Evolutionary conservation across 2,113 vertebrate species (phyloP).

Genomic region (Protomyctophum bolini): DNA sequence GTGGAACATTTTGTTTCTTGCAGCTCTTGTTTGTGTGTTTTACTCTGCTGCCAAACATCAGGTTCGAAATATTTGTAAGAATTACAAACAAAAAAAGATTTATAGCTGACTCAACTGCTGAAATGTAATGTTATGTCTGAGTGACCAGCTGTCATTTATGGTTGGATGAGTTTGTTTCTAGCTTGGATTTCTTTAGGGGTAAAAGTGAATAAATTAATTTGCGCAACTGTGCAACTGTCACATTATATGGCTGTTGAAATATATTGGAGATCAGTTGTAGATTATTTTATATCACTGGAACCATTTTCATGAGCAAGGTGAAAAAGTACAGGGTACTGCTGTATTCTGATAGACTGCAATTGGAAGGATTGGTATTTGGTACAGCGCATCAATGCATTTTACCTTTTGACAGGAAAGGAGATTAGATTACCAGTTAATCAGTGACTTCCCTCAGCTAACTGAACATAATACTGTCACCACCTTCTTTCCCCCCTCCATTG

Average conservation of each 20-base stretch:
- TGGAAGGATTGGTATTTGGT: slow-evolving; percentile 1
- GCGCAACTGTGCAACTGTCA: slow-evolving; percentile 10
- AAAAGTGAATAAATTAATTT: slow-evolving; percentile 10
- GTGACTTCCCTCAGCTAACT: background rate
- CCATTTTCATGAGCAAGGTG: slow-evolving; percentile 16
- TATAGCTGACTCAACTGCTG: slow-evolving; percentile 3
- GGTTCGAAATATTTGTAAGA: slow-evolving; percentile 18
- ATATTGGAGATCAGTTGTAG: no score
- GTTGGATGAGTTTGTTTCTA: slow-evolving; percentile 24
- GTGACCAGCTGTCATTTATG: slow-evolving; percentile 2
- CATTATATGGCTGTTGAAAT: slow-evolving; percentile 5
- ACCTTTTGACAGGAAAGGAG: no score
- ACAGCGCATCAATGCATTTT: no score
- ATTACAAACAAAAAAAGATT: background rate
- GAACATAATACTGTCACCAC: background rate
- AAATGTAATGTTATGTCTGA: background rate
- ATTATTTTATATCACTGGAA: slow-evolving; percentile 20
- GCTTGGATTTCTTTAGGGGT: slow-evolving; percentile 19
- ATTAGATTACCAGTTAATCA: no score
- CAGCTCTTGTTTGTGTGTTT: slow-evolving; percentile 38
- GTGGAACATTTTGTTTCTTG: slow-evolving; percentile 15
- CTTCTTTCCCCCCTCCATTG: no score
- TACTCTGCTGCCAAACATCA: slow-evolving; percentile 16
- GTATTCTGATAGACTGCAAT: slow-evolving; percentile 40
- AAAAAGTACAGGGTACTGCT: slow-evolving; percentile 9